These are phyloP conservation scores for Probosciger aterrimus DNA, from an alignment of 2,113 vertebrate species.

Conservation along the genomic window DNA sequence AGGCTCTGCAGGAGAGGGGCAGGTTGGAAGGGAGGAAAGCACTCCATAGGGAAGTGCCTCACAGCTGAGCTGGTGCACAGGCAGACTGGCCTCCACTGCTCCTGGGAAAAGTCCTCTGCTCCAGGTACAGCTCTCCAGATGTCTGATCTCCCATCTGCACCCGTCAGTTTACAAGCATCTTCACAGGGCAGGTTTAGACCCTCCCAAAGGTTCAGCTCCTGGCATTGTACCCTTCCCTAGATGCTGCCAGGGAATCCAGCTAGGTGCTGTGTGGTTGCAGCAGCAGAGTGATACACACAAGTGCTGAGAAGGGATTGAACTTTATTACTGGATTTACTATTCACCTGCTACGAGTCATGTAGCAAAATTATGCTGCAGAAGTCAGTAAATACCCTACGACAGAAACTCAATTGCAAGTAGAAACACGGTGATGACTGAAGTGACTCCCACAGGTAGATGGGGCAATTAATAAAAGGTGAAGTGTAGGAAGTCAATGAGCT, in stretches of 20 bases:
- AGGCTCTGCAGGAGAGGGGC: neutral
- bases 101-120: neutral
- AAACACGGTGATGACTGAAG: neutral
- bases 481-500: neutral
- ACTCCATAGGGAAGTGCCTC: rapidly evolving
- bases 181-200: neutral
- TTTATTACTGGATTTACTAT: neutral
- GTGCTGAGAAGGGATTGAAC: neutral
- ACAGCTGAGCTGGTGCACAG: rapidly evolving
- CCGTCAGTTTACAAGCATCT: neutral
- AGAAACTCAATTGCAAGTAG: neutral
- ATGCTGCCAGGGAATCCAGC: neutral
- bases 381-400: neutral
- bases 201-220: neutral
- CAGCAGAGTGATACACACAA: neutral
- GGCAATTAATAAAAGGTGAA: neutral
- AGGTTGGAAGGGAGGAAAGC: neutral
- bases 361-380: neutral
- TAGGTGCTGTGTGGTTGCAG: neutral
- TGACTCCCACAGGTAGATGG: neutral
- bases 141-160: neutral
- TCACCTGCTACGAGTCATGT: neutral
- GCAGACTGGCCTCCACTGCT: neutral
- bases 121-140: neutral
- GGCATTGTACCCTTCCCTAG: neutral